Evolutionary conservation across 2,113 vertebrate genomes (phyloP), one percentile per base, ranked within the genome.

Genomic region (Corythoichthys haematopterus): DNA sequence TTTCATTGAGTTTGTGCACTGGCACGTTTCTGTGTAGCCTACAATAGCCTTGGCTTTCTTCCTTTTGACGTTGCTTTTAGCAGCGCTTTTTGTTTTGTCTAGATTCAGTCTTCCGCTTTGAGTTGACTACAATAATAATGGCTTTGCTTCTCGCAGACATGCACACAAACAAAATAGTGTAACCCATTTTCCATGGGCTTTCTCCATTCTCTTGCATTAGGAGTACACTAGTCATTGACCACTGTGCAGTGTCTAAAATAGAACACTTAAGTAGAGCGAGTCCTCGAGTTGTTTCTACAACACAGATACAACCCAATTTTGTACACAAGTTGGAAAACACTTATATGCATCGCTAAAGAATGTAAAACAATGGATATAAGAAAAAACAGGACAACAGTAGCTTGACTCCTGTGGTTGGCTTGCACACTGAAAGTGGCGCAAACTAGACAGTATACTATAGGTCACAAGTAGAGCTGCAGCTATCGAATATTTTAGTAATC

Each of bases 11-110:
- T 79, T 69, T 83, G 69, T 71, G 75, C 73, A 66, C 13, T 36
- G 64, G 70, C 60, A 64, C 40, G 68, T 56, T 69, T 50, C 38
- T 2, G 7, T 57, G 73, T 63, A 40, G 13, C 20, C 56, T 38
- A 61, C 69, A 70, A 28, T 67, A 12, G 70, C 62, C 28, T 2
- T 8, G 33, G 47, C 67, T 20, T 65, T 66, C 38, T 56, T 75
- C 36, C 43, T 65, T 28, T 15, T 59, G 28, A 65, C 6, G 36
- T 68, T 57, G 79, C 84, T 82, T 77, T 85, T 77, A 75, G 66
- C 69, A 1, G 51, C 50, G 3, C 46, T 62, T 80, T 70, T 71
- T 84, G 80, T 83, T 88, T 86, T 80, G 79, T 86, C 80, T 83
- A 33, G 47, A 52, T 68, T 28, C 73, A 75, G 62, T 73, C 80